Evolutionary conservation across 2,888 invertebrate genomes (phyloP), one percentile per base, ranked within the genome.

Genomic region (Temnothorax rugatulus): DNA sequence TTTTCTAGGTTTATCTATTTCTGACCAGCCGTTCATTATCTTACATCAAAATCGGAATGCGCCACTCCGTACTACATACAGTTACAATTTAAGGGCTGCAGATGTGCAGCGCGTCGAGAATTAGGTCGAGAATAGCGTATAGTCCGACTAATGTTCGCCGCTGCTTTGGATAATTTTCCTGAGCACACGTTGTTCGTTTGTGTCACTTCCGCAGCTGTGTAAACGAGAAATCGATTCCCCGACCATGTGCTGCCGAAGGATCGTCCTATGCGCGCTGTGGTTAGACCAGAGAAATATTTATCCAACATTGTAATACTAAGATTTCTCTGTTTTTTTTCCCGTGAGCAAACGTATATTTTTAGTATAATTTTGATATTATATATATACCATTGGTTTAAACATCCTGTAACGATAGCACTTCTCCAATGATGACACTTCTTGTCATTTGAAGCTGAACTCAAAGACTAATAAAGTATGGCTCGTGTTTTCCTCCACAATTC

Each of bases 131-230:
- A 83, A 85, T 88, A 77, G 83, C 82, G 81, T 69, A 86, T 86
- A 83, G 88, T 54, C 59, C 38, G 59, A 83, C 76, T 88, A 89
- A 88, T 88, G 90, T 86, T 73, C 59, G 82, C 74, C 84, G 77
- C 82, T 82, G 86, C 90, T 90, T 85, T 61, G 88, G 82, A 88
- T 88, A 88, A 89, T 89, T 89, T 89, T 90, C 85, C 90, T 63
- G 64, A 81, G 83, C 87, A 83, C 83, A 68, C 81, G 57, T 52
- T 82, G 76, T 74, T 82, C 64, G 82, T 84, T 85, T 83, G 85
- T 44, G 76, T 73, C 68, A 83, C 64, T 83, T 76, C 63, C 59
- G 64, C 54, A 52, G 68, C 81, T 77, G 57, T 61, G 84, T 84
- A 84, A 88, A 88, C 83, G 86, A 13, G 44, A 69, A 77, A 88